These are phyloP conservation scores for Gila robusta DNA, from an alignment of 2,797 vertebrate species.

Conservation along the genomic window DNA sequence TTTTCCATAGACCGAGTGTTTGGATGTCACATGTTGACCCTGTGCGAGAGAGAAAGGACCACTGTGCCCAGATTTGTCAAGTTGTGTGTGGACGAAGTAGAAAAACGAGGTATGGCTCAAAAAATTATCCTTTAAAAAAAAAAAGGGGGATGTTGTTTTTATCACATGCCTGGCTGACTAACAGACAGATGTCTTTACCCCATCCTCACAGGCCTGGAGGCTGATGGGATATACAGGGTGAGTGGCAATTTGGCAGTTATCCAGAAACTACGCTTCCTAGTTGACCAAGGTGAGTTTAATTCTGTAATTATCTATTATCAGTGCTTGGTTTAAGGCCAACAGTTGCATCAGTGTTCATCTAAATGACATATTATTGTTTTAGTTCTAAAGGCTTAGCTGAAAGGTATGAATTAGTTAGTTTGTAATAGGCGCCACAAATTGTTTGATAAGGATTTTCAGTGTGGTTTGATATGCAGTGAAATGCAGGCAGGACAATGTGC, in stretches of 20 bases:
- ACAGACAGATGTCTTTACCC: conserved; percentile 14
- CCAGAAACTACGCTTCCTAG: conserved; percentile 90
- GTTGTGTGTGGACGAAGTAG: conserved; percentile 87
- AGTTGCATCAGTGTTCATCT: conserved; percentile 9
- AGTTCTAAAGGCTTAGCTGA: conserved; percentile 15
- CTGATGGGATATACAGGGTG: conserved; percentile 90
- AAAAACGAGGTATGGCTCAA: conserved; percentile 84
- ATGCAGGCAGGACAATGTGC: conserved; percentile 76
- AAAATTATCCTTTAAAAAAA: not conserved
- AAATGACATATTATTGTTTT: not conserved
- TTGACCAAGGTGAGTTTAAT: conserved; percentile 85
- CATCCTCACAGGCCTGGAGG: conserved; percentile 81
- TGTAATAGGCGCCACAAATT: conserved; percentile 32
- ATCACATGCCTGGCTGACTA: conserved; percentile 14
- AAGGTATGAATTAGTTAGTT: conserved; percentile 23
- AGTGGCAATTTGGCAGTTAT: conserved; percentile 90
- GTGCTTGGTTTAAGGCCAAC: conserved; percentile 11
- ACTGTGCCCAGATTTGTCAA: conserved; percentile 88
- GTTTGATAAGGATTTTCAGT: conserved; percentile 74
- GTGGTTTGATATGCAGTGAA: conserved; percentile 78
- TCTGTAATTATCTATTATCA: conserved; percentile 11
- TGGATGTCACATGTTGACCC: conserved; percentile 86
- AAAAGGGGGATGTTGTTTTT: not conserved
- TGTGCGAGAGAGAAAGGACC: conserved; percentile 89
- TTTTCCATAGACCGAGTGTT: conserved; percentile 89